Conservation (phyloP, 2,888 invertebrate genomes). For the Mythimna loreyi region DNA sequence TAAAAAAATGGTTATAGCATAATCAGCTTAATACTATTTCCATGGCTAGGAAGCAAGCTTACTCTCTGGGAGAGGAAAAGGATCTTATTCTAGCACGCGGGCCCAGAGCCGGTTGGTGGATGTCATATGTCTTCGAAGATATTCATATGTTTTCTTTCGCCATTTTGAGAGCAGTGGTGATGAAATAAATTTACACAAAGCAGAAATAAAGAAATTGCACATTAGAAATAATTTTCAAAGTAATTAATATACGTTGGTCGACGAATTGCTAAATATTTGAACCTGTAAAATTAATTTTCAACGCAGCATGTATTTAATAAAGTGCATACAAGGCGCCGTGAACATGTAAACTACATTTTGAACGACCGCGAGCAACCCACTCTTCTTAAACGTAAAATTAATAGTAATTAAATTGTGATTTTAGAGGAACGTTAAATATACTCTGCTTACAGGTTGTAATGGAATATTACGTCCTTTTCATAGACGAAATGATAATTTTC, state of each 20-base stretch:
- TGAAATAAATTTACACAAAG: too few species aligned
- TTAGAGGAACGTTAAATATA: constrained; percentile 15
- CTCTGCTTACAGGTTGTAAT: not conserved
- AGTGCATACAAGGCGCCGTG: constrained; percentile 4
- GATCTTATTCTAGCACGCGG: too few species aligned
- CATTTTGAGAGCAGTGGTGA: too few species aligned
- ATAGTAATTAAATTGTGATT: constrained; percentile 24
- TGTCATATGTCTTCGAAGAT: too few species aligned
- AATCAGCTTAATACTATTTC: too few species aligned
- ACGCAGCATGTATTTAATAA: constrained; percentile 9
- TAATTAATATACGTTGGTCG: constrained; percentile 10
- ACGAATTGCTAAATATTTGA: not conserved
- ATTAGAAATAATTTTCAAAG: constrained; percentile 1
- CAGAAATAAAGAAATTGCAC: not conserved
- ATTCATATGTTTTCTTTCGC: too few species aligned
- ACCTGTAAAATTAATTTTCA: constrained; percentile 4
- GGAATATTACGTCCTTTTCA: too few species aligned
- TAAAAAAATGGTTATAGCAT: too few species aligned
- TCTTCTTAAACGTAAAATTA: not conserved
- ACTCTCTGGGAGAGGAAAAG: too few species aligned
- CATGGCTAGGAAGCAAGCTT: too few species aligned
- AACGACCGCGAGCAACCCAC: not conserved
- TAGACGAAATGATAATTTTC: too few species aligned
- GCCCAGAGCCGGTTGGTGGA: too few species aligned
- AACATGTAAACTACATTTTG: not conserved